Evolutionary conservation across 2,797 vertebrate species (phyloP), one percentile per base, ranked within the genome.

Genomic region (Sternarchorhynchus goeldii): DNA sequence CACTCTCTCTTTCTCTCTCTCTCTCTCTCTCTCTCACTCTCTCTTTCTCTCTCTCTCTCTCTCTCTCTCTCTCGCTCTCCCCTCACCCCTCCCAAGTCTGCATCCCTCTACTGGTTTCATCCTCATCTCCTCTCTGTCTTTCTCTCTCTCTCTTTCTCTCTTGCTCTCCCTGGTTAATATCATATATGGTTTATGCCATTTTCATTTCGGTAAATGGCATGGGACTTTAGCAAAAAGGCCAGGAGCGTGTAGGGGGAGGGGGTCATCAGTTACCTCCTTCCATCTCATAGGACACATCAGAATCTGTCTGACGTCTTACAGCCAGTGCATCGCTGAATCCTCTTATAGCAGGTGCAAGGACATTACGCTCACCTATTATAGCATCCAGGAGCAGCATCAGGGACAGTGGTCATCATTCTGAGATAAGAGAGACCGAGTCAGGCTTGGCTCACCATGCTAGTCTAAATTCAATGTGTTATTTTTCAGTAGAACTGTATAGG

Each of bases 181-280:
- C 77, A 79, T 20, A 29, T 69, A 36, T 45, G 60, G 45, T 81
- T 75, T 83, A 73, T 36, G 10, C 74, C 58, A 83, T 85, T 84
- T 82, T 56, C 72, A 80, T 86, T 76, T 77, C 71, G 66, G 77
- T 62, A 81, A 83, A 83, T 82, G 81, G 78, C 81, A 85, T 63
- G 5, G 56, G 21, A 72, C 58, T 75, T 65, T 60, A 63, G 75
- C 50, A n/a, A 76, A 76, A 83, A 83, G 78, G 53, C 70, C 53
- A 14, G 45, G 45, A 12, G 45, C 45, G 14, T 50, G 69, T 29
- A 56, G 58, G 77, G 78, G 77, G 68, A 73, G 81, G 41, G 2
- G 41, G 4, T 80, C 73, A 82, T 85, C 83, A 82, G 66, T 85
- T 80, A 80, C 63, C 70, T 41, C 59, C 63, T 53, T 57, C 4